Conservation (phyloP, 2,888 invertebrate genomes). For the Melipona beecheii region DNA sequence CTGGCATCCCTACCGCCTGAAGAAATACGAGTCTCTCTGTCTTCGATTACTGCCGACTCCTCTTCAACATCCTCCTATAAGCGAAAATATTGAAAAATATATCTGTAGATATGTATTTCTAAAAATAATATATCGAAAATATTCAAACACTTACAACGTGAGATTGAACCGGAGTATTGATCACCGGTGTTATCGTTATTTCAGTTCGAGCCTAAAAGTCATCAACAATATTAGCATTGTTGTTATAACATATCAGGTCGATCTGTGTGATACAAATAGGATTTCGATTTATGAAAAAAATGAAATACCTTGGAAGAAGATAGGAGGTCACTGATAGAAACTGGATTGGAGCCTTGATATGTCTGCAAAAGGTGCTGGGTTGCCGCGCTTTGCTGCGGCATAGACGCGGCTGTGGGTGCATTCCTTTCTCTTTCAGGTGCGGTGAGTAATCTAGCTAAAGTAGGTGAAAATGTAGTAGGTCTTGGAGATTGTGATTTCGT, state of each 20-base stretch:
- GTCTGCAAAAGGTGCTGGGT: slow-evolving; percentile 80
- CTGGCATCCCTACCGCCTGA: slow-evolving; percentile 77
- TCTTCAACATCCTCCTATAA: slow-evolving; percentile 86
- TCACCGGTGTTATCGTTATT: slow-evolving; percentile 87
- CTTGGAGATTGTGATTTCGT: slow-evolving; percentile 87
- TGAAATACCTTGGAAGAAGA: slow-evolving; percentile 84
- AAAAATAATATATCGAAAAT: no score
- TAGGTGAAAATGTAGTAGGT: slow-evolving; percentile 90
- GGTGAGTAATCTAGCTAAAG: slow-evolving; percentile 91
- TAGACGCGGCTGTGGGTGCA: slow-evolving; percentile 75
- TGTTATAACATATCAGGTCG: background rate
- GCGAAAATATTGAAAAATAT: background rate
- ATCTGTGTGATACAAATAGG: background rate
- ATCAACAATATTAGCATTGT: background rate
- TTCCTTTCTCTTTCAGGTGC: slow-evolving; percentile 85
- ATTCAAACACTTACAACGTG: slow-evolving; percentile 77
- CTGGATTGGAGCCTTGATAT: slow-evolving; percentile 81
- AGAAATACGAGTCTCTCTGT: slow-evolving; percentile 83
- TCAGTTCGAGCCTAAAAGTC: slow-evolving; percentile 86
- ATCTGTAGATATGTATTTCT: background rate
- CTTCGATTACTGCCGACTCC: slow-evolving; percentile 83
- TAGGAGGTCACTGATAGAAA: slow-evolving; percentile 85
- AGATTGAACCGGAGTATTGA: slow-evolving; percentile 78
- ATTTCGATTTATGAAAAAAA: slow-evolving; percentile 1
- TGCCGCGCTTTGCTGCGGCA: slow-evolving; percentile 75